Percentiles rank a stretch among this genome's conserved stretches.
These are phyloP conservation scores for Psilopogon haemacephalus DNA, from an alignment of 2,113 vertebrate species.

Conservation along the genomic window DNA sequence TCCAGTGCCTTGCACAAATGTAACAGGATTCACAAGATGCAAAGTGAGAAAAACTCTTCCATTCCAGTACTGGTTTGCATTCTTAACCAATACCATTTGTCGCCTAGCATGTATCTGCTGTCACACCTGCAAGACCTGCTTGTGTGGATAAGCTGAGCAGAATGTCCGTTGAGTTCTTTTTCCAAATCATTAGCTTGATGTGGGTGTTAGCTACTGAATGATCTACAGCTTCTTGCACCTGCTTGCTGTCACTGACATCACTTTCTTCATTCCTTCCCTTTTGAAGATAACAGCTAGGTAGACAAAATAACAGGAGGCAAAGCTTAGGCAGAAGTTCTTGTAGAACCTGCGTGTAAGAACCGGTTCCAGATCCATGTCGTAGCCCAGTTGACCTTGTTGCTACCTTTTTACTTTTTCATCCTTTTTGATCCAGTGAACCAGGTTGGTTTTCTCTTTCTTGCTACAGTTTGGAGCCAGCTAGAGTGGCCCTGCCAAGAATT, in stretches of 20 bases:
- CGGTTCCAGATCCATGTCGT: neutral
- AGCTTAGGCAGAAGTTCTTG: neutral
- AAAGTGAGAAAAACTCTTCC: neutral
- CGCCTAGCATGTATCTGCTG: neutral
- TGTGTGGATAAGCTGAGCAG: neutral
- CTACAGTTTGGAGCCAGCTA: neutral
- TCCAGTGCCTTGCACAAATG: slow-evolving; percentile 53
- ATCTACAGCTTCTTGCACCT: neutral
- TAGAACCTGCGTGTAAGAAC: neutral
- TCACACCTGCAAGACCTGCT: neutral
- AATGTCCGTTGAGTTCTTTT: neutral
- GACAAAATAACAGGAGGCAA: neutral
- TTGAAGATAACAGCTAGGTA: neutral
- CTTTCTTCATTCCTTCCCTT: neutral
- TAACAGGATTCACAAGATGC: neutral
- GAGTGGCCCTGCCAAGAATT: neutral
- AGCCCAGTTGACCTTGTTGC: neutral
- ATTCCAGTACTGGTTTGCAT: neutral
- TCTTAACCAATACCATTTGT: neutral
- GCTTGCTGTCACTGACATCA: fast-evolving
- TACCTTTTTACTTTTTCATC: neutral
- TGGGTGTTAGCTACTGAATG: fast-evolving
- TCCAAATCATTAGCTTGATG: neutral
- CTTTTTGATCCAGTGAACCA: neutral
- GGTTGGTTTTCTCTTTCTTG: neutral